Evolutionary conservation across 2,113 vertebrate species (phyloP).

Genomic region (Aythya baeri): DNA sequence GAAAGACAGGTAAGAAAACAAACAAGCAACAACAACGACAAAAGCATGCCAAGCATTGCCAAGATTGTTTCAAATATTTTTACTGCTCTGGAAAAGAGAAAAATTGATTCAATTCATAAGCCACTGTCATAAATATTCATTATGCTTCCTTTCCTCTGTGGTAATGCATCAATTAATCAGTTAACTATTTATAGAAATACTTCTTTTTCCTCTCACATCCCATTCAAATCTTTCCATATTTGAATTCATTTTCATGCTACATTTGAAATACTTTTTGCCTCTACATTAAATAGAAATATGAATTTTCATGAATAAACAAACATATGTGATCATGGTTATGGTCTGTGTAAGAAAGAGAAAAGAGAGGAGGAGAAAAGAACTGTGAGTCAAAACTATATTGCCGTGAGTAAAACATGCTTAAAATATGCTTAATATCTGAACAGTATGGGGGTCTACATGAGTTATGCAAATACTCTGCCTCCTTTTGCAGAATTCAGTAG

Average conservation of each 20-base stretch:
- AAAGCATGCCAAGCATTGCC: background rate
- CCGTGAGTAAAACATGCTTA: background rate
- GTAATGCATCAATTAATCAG: conserved; percentile 45
- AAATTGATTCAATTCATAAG: background rate
- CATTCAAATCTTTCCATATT: background rate
- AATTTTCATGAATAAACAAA: background rate
- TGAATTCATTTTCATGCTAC: background rate
- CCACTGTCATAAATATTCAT: conserved; percentile 30
- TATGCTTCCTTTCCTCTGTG: background rate
- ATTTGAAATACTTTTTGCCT: background rate
- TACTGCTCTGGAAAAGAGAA: background rate
- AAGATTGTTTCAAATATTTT: background rate
- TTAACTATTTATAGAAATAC: background rate
- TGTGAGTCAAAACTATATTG: background rate
- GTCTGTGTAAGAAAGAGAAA: background rate
- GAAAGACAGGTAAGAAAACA: background rate
- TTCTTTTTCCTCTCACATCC: background rate
- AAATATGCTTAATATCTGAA: background rate
- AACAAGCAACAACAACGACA: background rate
- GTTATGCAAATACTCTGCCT: background rate
- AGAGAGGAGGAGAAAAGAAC: background rate
- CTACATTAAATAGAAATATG: background rate
- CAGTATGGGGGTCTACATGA: background rate
- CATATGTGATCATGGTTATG: background rate
- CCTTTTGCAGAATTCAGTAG: background rate